Conservation (phyloP, 2,888 invertebrate genomes). For the Autographa gamma region DNA sequence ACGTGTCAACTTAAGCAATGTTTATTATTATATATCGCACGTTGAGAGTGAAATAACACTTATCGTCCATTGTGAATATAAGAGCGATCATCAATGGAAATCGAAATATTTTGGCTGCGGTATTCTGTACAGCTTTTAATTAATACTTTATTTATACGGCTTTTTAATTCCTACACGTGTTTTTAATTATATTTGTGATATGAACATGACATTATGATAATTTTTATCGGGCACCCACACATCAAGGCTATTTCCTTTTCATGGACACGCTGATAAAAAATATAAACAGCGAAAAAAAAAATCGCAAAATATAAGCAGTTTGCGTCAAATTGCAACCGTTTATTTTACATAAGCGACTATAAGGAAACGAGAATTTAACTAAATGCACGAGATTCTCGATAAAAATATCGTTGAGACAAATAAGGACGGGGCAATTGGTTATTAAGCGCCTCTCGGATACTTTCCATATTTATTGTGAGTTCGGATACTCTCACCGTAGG, state of each 20-base stretch:
- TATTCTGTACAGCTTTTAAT: not conserved
- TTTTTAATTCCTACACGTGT: not conserved
- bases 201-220: constrained; percentile 27
- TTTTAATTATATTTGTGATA: not conserved
- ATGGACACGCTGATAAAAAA: constrained; percentile 16
- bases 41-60: constrained; percentile 1
- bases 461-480: constrained; percentile 81
- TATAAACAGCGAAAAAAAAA: constrained; percentile 21
- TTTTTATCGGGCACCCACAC: constrained; percentile 33
- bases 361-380: constrained; percentile 32
- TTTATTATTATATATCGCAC: not conserved
- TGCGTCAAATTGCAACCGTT: constrained; percentile 5
- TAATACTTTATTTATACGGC: no score
- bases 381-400: constrained; percentile 41
- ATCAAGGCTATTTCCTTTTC: constrained; percentile 25
- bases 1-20: constrained; percentile 3
- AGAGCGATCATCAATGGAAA: not conserved
- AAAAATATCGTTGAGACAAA: constrained; percentile 57
- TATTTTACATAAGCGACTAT: constrained; percentile 39
- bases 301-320: constrained; percentile 12
- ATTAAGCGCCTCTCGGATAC: constrained; percentile 71
- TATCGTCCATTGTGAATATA: not conserved
- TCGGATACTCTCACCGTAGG: constrained; percentile 77
- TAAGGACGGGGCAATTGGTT: constrained; percentile 65
- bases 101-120: not conserved